phyloP scores from a whole-genome alignment of 2,888 invertebrate species.

The Netelia melanura region DNA sequence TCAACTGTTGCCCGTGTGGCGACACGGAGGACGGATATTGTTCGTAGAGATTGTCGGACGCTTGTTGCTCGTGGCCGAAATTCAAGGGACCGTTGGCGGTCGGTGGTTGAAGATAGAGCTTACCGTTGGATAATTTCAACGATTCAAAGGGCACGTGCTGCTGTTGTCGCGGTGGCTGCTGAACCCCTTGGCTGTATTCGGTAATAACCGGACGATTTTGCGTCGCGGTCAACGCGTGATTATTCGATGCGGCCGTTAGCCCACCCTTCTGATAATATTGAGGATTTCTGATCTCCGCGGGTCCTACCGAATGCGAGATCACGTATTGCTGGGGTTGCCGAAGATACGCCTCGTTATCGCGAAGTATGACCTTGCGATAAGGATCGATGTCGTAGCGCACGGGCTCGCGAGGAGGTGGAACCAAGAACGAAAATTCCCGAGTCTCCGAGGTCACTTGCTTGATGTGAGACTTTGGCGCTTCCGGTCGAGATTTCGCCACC shows the following conservation, averaged over 20 bases:
- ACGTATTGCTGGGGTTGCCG: constrained; percentile 75
- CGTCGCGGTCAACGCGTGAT: constrained; percentile 37
- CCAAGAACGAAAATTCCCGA: constrained; percentile 79
- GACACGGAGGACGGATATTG: constrained; percentile 68
- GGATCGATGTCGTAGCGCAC: constrained; percentile 80
- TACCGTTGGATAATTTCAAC: constrained; percentile 74
- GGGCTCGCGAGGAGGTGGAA: constrained; percentile 81
- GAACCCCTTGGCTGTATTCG: constrained; percentile 51
- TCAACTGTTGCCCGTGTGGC: constrained; percentile 67
- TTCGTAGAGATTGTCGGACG: constrained; percentile 70
- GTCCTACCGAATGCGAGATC: constrained; percentile 61
- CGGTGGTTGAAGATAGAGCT: constrained; percentile 76
- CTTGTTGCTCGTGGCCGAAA: constrained; percentile 71
- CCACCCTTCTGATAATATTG: constrained; percentile 57
- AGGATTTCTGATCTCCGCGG: constrained; percentile 55
- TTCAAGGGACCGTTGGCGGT: constrained; percentile 64
- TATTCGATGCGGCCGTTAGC: constrained; percentile 32
- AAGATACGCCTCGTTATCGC: constrained; percentile 76
- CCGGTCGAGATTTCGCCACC: constrained; percentile 86
- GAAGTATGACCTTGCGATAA: constrained; percentile 76
- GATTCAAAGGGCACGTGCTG: constrained; percentile 77
- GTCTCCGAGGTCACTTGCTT: constrained; percentile 78
- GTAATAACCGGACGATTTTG: constrained; percentile 73
- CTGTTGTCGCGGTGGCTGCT: constrained; percentile 71
- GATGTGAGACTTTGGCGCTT: constrained; percentile 57